These are phyloP conservation scores for Perca flavescens DNA, from an alignment of 2,113 vertebrate species.

Conservation along the genomic window DNA sequence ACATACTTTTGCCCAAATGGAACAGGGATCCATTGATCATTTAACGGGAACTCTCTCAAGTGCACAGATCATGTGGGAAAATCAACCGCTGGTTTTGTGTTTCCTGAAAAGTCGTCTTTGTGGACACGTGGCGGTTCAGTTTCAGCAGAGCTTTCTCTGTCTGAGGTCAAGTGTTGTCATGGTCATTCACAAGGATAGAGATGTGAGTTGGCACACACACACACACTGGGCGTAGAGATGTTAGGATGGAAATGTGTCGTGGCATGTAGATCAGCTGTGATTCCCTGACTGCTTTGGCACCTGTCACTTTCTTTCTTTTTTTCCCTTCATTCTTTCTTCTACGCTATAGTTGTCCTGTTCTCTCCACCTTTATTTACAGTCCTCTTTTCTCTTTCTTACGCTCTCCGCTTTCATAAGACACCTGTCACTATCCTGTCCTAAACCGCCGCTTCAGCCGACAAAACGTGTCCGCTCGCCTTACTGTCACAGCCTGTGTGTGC, in stretches of 20 bases:
- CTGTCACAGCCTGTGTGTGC: conserved; percentile 37
- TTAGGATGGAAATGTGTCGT: conserved; percentile 39
- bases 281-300: conserved; percentile 53
- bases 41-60: not conserved
- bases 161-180: conserved; percentile 15
- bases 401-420: conserved; percentile 37
- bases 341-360: not conserved
- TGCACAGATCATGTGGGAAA: not conserved
- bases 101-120: conserved; percentile 5
- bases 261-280: conserved; percentile 59
- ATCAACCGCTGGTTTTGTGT: not conserved
- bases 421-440: conserved; percentile 57
- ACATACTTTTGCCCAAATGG: not conserved
- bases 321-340: conserved; percentile 21
- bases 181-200: conserved; percentile 21
- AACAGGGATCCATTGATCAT: not conserved
- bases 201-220: conserved; percentile 39
- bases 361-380: conserved; percentile 6
- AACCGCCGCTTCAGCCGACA: conserved; percentile 28
- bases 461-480: conserved; percentile 42
- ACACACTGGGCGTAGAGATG: conserved; percentile 17
- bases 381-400: not conserved
- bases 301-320: conserved; percentile 58
- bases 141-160: conserved; percentile 16
- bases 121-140: conserved; percentile 9